Evolutionary conservation across 2,797 vertebrate genomes (phyloP), one percentile per base, ranked within the genome.

Genomic region (Toxotes lorentzi): DNA sequence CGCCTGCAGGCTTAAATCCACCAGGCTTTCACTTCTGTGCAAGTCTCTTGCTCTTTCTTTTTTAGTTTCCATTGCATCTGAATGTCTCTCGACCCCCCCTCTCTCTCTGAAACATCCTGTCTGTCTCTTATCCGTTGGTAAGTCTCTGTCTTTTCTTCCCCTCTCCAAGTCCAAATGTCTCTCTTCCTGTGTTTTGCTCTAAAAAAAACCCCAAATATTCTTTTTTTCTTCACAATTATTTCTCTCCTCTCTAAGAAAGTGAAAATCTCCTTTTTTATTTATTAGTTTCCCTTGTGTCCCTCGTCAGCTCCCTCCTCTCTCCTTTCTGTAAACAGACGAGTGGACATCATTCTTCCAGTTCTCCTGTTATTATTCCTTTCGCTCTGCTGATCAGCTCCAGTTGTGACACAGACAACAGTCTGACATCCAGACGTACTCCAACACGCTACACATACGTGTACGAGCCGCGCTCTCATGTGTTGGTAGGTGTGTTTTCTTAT

Each of bases 1-100:
- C 74, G 91, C 91, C 91, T 86, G 60, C 88, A 88, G 91, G 89
- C 89, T 89, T 79, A 62, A 89, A 87, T 83, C 86, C 85, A 70
- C 80, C 0, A 81, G 87, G 85, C 68, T 83, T 86, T 81, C 70
- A 13, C 67, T 74, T 60, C 56, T 78, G 47, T 68, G 21, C 34
- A 40, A 0, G 14, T 38, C 45, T 73, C 56, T 62, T 43, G 7
- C 66, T 48, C 70, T 66, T 61, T 51, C 68, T 62, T 59, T 50
- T 56, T 60, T 41, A 19, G 38, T 34, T 75, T 70, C 60, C 35
- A 53, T 19, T 69, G 38, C 16, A 2, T 64, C 27, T 61, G 7
- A 61, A 63, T 35, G 65, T 71, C 73, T 71, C 75, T 73, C 72
- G 0, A 30, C 5, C 38, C 1, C 13, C 59, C 45, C 50, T 40